Evolutionary conservation across 2,113 vertebrate genomes (phyloP), one percentile per base, ranked within the genome.

Genomic region (Syrmaticus mikado): DNA sequence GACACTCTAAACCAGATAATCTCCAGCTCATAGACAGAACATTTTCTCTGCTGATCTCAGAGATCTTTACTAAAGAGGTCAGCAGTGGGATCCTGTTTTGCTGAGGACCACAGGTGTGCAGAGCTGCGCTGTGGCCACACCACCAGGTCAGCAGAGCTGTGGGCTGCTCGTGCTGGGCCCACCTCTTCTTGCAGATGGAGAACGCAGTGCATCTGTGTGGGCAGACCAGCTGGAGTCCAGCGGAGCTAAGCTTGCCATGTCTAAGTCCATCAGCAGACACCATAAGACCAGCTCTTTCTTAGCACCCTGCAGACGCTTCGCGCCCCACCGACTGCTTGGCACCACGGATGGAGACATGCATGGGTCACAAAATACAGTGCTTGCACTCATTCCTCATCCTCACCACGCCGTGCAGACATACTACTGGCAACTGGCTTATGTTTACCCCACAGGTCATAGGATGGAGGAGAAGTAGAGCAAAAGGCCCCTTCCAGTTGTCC

Each of bases 241-340:
- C 70, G 90, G 61, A 93, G 88, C 92, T 95, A 88, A 96, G 96
- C 96, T 95, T 68, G 85, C 93, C 88, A 75, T 0, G 57, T 95
- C 95, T 96, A 92, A 96, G 96, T 94, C 96, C 85, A 75, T 95
- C 92, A 81, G 92, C 96, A 96, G 96, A 96, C 96, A 22, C 80
- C 70, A 3, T 96, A 96, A 96, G 92, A 95, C 85, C 92, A 75
- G 80, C 73, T 96, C 88, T 71, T 92, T 19, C 94, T 96, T 75
- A 96, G 93, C 90, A n/a, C 20, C 0, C 68, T 65, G 83, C 85
- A 93, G 95, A 75, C 81, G 90, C 93, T 94, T 57, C 12, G 83
- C 61, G 85, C 90, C 72, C 62, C 71, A 20, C 53, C 1, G 5
- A 65, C 75, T 61, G 68, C 89, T 90, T 27, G 50, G 93, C 79